These are phyloP conservation scores for Porites evermanni DNA, from an alignment of 92 coral and sea anemone species.

Conservation along the genomic window DNA sequence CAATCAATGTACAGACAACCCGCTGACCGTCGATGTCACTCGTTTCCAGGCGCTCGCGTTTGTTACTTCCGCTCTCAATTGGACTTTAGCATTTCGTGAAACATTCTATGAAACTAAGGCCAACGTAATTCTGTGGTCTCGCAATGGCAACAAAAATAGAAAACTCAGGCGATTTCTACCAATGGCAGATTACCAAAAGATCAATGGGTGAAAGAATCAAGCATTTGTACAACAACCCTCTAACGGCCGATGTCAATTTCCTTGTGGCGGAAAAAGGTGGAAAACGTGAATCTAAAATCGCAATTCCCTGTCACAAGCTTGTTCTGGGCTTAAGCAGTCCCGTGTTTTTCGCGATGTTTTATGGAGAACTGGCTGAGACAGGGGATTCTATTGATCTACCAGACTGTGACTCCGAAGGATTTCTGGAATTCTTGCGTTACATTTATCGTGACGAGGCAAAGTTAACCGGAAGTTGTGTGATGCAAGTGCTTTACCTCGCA, in stretches of 20 bases:
- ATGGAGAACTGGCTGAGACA: conserved; percentile 46
- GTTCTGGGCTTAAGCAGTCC: conserved; percentile 63
- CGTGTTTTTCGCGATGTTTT: conserved; percentile 65
- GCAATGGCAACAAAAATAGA: conserved; percentile 4
- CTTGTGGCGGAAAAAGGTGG: background rate
- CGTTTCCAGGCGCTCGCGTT: background rate
- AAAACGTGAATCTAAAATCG: background rate
- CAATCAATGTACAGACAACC: background rate
- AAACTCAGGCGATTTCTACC: background rate
- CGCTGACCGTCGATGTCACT: background rate
- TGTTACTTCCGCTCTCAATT: background rate
- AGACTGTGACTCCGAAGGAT: conserved; percentile 57
- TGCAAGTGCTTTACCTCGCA: conserved; percentile 61
- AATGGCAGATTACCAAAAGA: conserved; percentile 24
- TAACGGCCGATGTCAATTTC: conserved; percentile 23
- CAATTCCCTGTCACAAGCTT: conserved; percentile 48
- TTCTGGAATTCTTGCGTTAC: conserved; percentile 47
- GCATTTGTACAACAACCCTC: conserved; percentile 23
- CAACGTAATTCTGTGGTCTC: background rate
- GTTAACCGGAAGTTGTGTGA: conserved; percentile 45
- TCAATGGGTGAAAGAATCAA: conserved; percentile 18
- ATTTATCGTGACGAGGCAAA: conserved; percentile 51
- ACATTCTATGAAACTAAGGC: background rate
- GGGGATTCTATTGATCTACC: conserved; percentile 52
- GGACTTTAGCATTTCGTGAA: too few species aligned